These are phyloP conservation scores for Leuciscus idus DNA, from an alignment of 2,113 vertebrate genomes.

Conservation along the genomic window DNA sequence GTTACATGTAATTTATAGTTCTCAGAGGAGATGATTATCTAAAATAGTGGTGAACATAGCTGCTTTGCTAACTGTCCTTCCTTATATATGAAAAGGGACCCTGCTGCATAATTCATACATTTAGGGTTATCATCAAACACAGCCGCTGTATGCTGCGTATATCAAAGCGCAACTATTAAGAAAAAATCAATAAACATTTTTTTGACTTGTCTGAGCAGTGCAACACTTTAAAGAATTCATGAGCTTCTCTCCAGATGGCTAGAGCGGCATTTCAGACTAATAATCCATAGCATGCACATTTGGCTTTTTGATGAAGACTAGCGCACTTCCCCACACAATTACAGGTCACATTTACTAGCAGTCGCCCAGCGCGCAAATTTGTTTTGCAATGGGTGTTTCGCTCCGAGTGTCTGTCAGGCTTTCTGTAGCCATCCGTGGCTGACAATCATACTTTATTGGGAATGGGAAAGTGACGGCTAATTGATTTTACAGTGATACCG, in stretches of 20 bases:
- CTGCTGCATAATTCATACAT: slow-evolving; percentile 26
- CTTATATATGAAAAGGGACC: slow-evolving; percentile 13
- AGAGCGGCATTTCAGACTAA: slow-evolving; percentile 70
- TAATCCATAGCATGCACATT: slow-evolving; percentile 69
- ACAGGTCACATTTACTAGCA: slow-evolving; percentile 71
- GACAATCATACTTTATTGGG: slow-evolving; percentile 97
- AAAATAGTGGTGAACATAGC: slow-evolving; percentile 16
- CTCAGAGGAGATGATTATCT: slow-evolving; percentile 42
- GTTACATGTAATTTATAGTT: slow-evolving; percentile 39
- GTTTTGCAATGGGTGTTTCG: slow-evolving; percentile 75
- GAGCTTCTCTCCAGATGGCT: slow-evolving; percentile 63
- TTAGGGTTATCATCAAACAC: slow-evolving; percentile 38
- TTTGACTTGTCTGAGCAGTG: slow-evolving; percentile 51
- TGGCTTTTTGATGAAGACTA: slow-evolving; percentile 75
- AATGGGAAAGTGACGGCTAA: slow-evolving; percentile 99
- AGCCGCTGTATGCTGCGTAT: slow-evolving; percentile 3
- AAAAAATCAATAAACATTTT: slow-evolving; percentile 68
- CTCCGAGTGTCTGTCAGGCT: slow-evolving; percentile 84
- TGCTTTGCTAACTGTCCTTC: slow-evolving; percentile 5
- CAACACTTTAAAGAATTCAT: slow-evolving; percentile 62
- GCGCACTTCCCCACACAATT: slow-evolving; percentile 72
- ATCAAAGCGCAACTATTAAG: slow-evolving; percentile 56
- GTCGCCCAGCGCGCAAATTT: slow-evolving; percentile 67
- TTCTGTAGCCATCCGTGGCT: slow-evolving; percentile 86
- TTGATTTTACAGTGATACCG: slow-evolving; percentile 99